Conservation (phyloP, 2,113 vertebrate species). For the Hippopotamus amphibius region DNA sequence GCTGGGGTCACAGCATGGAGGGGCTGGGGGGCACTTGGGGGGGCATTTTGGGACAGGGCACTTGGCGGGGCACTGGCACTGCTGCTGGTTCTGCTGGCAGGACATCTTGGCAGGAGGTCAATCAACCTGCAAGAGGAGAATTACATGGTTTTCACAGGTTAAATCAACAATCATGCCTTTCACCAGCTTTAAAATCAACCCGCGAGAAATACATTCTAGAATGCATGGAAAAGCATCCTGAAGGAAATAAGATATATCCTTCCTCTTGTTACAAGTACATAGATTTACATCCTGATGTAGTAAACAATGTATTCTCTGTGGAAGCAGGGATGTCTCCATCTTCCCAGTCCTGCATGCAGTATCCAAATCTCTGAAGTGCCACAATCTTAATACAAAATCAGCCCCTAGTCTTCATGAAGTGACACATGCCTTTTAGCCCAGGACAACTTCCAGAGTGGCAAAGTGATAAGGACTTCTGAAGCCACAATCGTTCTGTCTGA, state of each 20-base stretch:
- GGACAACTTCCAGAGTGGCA: neutral
- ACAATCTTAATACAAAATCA: neutral
- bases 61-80: neutral
- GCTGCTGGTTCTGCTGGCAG: conserved; percentile 34
- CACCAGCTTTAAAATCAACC: neutral
- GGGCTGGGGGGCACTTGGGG: neutral
- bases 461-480: neutral
- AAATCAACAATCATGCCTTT: neutral
- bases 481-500: neutral
- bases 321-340: neutral
- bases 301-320: neutral
- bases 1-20: neutral
- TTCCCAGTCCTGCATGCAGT: neutral
- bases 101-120: neutral
- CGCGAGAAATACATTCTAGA: neutral
- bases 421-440: neutral
- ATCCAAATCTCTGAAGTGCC: neutral
- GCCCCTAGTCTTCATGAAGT: neutral
- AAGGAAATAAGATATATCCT: neutral
- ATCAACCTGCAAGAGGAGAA: neutral
- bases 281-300: neutral
- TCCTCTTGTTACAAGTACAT: neutral
- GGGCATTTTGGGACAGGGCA: neutral
- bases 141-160: neutral
- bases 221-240: neutral